Conservation (phyloP, 1,140 invertebrate species). For the Sycophaga agraensis region DNA sequence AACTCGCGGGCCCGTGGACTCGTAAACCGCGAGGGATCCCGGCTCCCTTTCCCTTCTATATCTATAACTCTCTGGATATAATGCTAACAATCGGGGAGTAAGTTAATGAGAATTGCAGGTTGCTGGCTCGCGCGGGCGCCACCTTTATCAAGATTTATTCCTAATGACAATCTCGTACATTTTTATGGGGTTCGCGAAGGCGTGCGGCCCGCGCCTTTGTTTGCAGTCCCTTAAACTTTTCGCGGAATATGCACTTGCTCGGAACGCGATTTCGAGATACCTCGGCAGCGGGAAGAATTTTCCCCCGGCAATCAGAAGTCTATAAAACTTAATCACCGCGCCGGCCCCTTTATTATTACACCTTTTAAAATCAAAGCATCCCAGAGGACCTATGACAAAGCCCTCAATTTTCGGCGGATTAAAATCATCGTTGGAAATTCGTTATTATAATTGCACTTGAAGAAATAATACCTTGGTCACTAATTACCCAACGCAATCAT, state of each 20-base stretch:
- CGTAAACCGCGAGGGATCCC: neutral
- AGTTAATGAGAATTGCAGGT: constrained; percentile 4
- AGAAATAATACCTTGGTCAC: too few species aligned
- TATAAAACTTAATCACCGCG: neutral
- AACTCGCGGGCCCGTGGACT: too few species aligned
- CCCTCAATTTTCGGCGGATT: too few species aligned
- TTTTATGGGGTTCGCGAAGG: neutral
- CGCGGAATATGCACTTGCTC: neutral
- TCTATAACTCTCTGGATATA: too few species aligned
- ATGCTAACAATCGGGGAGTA: neutral
- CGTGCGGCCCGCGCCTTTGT: too few species aligned
- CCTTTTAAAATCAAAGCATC: constrained; percentile 1
- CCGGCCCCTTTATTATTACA: neutral
- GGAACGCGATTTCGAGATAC: neutral
- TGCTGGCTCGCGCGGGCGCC: neutral
- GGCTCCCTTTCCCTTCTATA: too few species aligned
- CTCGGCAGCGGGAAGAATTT: neutral
- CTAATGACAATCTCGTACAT: neutral
- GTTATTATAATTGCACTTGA: too few species aligned
- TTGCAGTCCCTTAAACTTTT: neutral
- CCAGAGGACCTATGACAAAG: too few species aligned
- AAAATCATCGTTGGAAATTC: too few species aligned
- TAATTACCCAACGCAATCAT: too few species aligned
- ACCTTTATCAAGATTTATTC: neutral
- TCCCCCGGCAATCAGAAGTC: neutral